Evolutionary conservation across 2,797 vertebrate genomes (phyloP).

Genomic region (Podarcis lilfordi): DNA sequence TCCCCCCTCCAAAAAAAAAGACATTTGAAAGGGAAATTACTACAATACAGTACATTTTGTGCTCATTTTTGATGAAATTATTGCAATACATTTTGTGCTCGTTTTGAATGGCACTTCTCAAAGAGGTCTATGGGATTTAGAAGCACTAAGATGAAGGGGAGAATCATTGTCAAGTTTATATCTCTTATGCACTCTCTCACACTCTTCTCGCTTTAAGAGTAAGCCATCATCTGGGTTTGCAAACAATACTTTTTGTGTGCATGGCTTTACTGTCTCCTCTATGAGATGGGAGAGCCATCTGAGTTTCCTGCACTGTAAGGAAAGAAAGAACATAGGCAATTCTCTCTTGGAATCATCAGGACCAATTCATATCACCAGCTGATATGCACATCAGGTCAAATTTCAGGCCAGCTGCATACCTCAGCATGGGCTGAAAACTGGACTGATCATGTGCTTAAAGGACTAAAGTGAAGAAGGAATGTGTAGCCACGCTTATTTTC

Average conservation of each 20-base stretch:
- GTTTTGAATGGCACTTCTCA: background rate
- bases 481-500: too few relatives aligned
- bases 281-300: background rate
- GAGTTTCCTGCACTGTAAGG: background rate
- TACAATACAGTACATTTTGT: background rate
- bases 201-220: background rate
- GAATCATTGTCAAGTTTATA: background rate
- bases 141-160: background rate
- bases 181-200: background rate
- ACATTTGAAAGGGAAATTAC: conserved; percentile 9
- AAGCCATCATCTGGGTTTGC: background rate
- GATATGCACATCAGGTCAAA: background rate
- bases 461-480: background rate
- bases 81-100: background rate
- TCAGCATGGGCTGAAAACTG: background rate
- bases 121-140: conserved; percentile 8
- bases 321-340: background rate
- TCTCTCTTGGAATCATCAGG: background rate
- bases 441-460: background rate
- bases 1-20: background rate
- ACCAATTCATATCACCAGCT: background rate
- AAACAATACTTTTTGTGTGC: background rate
- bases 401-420: background rate
- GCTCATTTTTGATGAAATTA: too few relatives aligned
- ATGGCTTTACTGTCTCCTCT: background rate